These are phyloP conservation scores for Cyprinella venusta DNA, from an alignment of 2,797 vertebrate genomes.

Conservation along the genomic window DNA sequence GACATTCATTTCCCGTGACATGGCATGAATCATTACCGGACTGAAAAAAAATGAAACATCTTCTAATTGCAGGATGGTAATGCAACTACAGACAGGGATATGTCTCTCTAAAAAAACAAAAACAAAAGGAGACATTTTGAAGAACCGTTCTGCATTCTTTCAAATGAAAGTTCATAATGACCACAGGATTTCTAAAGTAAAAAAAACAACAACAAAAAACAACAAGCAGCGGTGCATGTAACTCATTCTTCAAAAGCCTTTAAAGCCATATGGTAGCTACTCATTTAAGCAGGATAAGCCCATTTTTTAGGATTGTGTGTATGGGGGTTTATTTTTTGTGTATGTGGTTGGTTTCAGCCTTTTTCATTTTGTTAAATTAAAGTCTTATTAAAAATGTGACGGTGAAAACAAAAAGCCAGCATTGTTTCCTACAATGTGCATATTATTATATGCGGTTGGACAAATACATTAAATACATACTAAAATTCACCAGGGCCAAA, in stretches of 20 bases:
- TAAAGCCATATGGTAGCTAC: not conserved
- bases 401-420: too few species aligned
- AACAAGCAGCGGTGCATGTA: not conserved
- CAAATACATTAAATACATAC: too few species aligned
- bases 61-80: conserved; percentile 9
- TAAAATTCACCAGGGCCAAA: not conserved
- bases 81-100: not conserved
- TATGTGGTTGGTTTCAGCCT: not conserved
- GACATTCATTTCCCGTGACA: conserved; percentile 12
- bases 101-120: not conserved
- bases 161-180: not conserved
- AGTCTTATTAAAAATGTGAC: not conserved
- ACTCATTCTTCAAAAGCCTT: not conserved
- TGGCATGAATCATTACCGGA: conserved; percentile 16
- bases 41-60: not conserved
- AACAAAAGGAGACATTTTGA: not conserved
- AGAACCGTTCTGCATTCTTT: not conserved
- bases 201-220: not conserved
- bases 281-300: not conserved
- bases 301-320: not conserved
- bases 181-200: not conserved
- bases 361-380: not conserved
- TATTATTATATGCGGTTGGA: too few species aligned
- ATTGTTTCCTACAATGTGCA: too few species aligned
- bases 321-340: too few species aligned